Evolutionary conservation across 2,888 invertebrate genomes (phyloP).

Genomic region (Nomada fucata): DNA sequence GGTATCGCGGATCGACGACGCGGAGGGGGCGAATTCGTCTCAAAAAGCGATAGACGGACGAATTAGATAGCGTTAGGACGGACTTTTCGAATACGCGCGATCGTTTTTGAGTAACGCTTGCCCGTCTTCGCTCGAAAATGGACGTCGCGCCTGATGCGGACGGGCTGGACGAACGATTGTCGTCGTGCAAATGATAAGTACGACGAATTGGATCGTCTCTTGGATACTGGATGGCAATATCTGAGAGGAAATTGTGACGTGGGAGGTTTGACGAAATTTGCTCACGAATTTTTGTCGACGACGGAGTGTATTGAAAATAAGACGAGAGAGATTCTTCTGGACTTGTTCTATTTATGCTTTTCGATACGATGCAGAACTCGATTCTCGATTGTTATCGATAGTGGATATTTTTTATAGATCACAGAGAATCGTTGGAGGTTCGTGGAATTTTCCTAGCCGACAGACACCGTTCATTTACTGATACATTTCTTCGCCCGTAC

Average conservation of each 20-base stretch:
- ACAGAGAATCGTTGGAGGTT: not conserved
- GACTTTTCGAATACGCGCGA: not conserved
- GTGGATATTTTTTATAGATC: not conserved
- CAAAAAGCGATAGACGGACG: conserved; percentile 31
- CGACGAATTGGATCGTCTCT: too few relatives aligned
- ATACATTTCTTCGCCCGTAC: conserved; percentile 41
- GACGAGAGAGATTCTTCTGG: not conserved
- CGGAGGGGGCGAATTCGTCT: conserved; percentile 56
- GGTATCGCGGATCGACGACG: conserved; percentile 67
- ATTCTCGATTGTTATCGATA: not conserved
- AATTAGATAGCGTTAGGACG: conserved; percentile 17
- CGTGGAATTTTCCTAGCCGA: conserved; percentile 19
- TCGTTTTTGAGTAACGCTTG: not conserved
- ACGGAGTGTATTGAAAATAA: not conserved
- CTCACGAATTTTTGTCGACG: too few relatives aligned
- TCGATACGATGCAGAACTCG: not conserved
- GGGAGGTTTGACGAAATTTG: too few relatives aligned
- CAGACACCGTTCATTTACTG: not conserved
- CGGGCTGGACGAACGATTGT: too few relatives aligned
- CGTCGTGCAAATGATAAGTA: too few relatives aligned
- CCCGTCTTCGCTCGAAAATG: conserved; percentile 58
- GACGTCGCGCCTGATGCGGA: conserved; percentile 38
- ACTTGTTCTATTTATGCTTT: not conserved
- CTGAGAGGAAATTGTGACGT: too few relatives aligned
- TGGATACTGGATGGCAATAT: too few relatives aligned